phyloP scores from a whole-genome alignment of 2,113 vertebrate species.

The Plecturocebus donacophilus region DNA sequence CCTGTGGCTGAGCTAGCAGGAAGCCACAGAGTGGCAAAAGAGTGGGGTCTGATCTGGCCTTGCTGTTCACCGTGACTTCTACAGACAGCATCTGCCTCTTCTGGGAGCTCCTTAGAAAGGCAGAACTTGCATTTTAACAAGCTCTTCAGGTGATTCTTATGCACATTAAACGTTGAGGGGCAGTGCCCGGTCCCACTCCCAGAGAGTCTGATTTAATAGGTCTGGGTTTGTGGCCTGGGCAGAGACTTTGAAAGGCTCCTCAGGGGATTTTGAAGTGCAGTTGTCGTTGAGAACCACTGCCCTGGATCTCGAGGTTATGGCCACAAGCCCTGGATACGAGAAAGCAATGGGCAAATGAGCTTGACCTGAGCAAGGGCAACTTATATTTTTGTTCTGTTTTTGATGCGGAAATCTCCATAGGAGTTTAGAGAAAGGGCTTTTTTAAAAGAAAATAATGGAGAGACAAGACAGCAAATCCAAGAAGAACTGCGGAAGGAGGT shows the following conservation, averaged over 20 bases:
- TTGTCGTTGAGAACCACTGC: not conserved
- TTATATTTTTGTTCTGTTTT: not conserved
- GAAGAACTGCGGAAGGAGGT: not conserved
- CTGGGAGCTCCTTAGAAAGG: not conserved
- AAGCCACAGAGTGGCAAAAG: not conserved
- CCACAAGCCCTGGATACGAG: not conserved
- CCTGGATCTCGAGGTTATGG: too few relatives aligned
- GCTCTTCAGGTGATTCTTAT: not conserved
- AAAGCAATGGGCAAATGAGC: not conserved
- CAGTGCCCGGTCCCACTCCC: not conserved
- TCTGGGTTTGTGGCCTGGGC: not conserved
- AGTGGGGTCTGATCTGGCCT: not conserved
- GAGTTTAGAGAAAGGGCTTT: not conserved
- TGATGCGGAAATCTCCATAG: not conserved
- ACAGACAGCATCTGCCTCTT: not conserved
- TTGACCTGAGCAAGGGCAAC: not conserved
- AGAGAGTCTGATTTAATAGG: not conserved
- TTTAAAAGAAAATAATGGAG: not conserved
- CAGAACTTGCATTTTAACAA: not conserved
- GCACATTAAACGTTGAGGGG: not conserved
- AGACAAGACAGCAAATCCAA: conserved; percentile 11
- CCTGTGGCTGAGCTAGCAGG: not conserved
- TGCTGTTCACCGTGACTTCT: not conserved
- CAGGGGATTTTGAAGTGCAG: not conserved
- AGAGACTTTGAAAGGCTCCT: not conserved